Base-by-base conservation (phyloP, 2,888 invertebrate genomes). In the Hecatera dysodea region DNA sequence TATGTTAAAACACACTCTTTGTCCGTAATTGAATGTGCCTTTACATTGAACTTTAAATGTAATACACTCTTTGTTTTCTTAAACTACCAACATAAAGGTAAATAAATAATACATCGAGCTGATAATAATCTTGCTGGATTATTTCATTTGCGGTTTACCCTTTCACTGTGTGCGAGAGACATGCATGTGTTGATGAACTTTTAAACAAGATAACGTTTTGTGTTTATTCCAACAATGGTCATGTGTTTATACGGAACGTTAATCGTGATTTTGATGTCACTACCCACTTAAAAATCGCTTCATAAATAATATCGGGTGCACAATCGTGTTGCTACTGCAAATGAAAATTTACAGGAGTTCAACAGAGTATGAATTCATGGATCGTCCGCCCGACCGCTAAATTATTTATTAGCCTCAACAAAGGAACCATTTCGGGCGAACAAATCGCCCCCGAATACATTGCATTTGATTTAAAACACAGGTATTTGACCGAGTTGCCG, bases 401-500 rank as follows among this genome's bases (percentile, higher is more conserved):
- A 93, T 92, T 89, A 91, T 93, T 92, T 93, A 94, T 93, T 90
- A 92, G 89, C 63, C 73, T 80, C 81, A 91, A 94, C 91, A 93
- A 92, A 92, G 91, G 83, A 88, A 82, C 88, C 87, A 88, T 91
- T 92, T 91, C 87, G 86, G 87, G 84, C 87, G 86, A 90, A 90
- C 90, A 91, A 93, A 94, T 93, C 82, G 89, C 87, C 84, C 84
- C 87, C 86, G 85, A 90, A 88, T 86, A 88, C 88, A 90, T 90
- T 89, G 88, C 80, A 88, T 90, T 90, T 93, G 91, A 93, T 93
- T 94, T 92, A 90, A 91, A 93, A 90, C 87, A 85, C 92, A 94
- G 94, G 94, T 94, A 93, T 92, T 94, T 94, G 94, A 93, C 94
- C 94, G 93, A 90, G 85, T 89, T 88, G 85, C 86, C 84, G 80